Evolutionary conservation across 2,888 invertebrate species (phyloP).

Genomic region (Pristionchus exspectatus): DNA sequence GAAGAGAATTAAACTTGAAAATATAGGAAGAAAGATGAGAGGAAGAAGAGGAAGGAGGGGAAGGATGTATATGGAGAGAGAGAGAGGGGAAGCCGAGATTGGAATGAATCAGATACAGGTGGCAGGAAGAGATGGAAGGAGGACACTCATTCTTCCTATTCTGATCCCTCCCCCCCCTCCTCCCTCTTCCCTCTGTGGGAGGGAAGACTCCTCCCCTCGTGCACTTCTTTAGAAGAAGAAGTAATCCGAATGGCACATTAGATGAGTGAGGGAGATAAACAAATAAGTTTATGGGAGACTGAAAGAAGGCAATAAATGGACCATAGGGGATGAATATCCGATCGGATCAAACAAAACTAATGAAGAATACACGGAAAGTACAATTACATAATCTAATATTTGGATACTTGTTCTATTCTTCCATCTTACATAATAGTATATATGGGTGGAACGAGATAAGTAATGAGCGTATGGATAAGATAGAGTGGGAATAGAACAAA

Average conservation of each 20-base stretch:
- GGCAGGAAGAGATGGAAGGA: slow-evolving; percentile 16
- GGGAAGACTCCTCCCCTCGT: slow-evolving; percentile 11
- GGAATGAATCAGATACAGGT: slow-evolving; percentile 37
- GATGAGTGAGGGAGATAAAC: background rate
- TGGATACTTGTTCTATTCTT: background rate
- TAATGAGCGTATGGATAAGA: background rate
- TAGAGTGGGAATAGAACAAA: background rate
- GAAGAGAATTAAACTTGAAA: background rate
- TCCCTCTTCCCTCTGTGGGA: background rate
- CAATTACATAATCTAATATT: background rate
- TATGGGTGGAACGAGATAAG: background rate
- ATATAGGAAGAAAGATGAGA: background rate
- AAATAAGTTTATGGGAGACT: slow-evolving; percentile 36
- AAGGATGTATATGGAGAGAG: slow-evolving; percentile 16
- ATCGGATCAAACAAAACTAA: background rate
- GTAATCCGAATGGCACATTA: slow-evolving; percentile 42
- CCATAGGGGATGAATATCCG: background rate
- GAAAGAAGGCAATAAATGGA: background rate
- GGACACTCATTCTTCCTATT: slow-evolving; percentile 35
- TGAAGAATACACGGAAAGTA: background rate
- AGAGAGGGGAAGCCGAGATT: background rate
- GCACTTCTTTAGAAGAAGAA: background rate
- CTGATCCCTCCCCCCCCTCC: slow-evolving; percentile 8
- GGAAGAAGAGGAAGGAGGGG: background rate
- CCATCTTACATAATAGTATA: background rate